phyloP scores from a whole-genome alignment of 2,888 invertebrate species.

The Notocelia uddmanniana region DNA sequence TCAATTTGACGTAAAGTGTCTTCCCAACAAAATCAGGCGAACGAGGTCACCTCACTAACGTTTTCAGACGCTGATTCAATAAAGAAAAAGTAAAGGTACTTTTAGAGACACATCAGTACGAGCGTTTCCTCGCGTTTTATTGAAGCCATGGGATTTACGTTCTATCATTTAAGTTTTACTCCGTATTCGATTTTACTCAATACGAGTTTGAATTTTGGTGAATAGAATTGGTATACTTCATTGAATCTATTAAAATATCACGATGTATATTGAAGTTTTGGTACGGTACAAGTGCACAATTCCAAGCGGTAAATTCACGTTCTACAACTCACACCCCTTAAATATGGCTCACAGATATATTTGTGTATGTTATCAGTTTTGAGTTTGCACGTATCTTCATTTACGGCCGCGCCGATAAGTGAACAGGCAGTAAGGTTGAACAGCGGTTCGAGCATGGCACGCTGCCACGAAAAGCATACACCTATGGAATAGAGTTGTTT shows the following conservation, averaged over 20 bases:
- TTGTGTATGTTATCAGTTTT: neutral
- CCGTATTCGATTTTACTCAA: slow-evolving; percentile 3
- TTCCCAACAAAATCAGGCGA: slow-evolving; percentile 57
- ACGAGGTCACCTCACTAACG: slow-evolving; percentile 46
- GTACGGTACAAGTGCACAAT: too few relatives aligned
- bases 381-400: neutral
- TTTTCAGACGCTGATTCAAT: slow-evolving; percentile 47
- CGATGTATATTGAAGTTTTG: too few relatives aligned
- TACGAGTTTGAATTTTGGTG: neutral
- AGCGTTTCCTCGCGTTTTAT: slow-evolving; percentile 31
- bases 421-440: neutral
- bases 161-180: slow-evolving; percentile 7
- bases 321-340: too few relatives aligned
- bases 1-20: slow-evolving; percentile 69
- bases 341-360: neutral
- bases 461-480: neutral
- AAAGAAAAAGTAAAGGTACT: slow-evolving; percentile 46
- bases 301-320: too few relatives aligned
- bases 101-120: slow-evolving; percentile 37
- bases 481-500: too few relatives aligned
- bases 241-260: too few relatives aligned
- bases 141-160: slow-evolving; percentile 21
- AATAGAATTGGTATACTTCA: too few relatives aligned
- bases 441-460: neutral
- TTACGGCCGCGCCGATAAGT: neutral